Percentiles rank a stretch among this genome's conserved stretches.
Evolutionary conservation across 2,797 vertebrate species (phyloP).

Genomic region (Lepidocolaptes lacrymiger): DNA sequence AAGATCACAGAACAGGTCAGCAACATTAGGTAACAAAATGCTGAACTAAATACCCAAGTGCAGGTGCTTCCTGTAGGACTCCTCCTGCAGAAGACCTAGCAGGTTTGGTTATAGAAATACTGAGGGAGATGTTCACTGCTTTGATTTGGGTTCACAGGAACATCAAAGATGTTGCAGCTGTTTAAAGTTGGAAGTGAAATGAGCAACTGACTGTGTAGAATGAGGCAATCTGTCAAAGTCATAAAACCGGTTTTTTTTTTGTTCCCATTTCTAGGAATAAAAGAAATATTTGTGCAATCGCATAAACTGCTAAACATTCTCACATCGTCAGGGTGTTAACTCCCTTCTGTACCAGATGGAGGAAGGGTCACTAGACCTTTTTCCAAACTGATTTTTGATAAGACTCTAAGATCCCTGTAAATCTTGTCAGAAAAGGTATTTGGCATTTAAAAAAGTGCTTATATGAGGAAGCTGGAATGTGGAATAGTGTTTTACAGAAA

Average conservation of each 20-base stretch:
- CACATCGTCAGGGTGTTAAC: not conserved
- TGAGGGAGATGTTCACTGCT: constrained; percentile 20
- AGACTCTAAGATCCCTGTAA: not conserved
- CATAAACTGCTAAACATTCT: constrained; percentile 8
- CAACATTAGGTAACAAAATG: constrained; percentile 12
- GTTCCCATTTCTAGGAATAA: constrained; percentile 21
- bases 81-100: not conserved
- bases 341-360: constrained; percentile 22
- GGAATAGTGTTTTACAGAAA: not conserved
- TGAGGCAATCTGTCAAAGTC: not conserved
- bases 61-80: constrained; percentile 26
- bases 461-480: constrained; percentile 13
- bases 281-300: constrained; percentile 5
- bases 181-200: not conserved
- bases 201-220: not conserved
- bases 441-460: not conserved
- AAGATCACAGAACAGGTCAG: constrained; percentile 30
- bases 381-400: constrained; percentile 8
- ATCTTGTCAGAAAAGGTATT: constrained; percentile 31
- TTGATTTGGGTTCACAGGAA: not conserved
- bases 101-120: constrained; percentile 30
- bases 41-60: constrained; percentile 3
- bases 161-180: constrained; percentile 32
- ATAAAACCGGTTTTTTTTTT: not conserved
- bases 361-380: not conserved